phyloP scores from a whole-genome alignment of 1,140 invertebrate genomes.

The Ostrea denselamellosa region DNA sequence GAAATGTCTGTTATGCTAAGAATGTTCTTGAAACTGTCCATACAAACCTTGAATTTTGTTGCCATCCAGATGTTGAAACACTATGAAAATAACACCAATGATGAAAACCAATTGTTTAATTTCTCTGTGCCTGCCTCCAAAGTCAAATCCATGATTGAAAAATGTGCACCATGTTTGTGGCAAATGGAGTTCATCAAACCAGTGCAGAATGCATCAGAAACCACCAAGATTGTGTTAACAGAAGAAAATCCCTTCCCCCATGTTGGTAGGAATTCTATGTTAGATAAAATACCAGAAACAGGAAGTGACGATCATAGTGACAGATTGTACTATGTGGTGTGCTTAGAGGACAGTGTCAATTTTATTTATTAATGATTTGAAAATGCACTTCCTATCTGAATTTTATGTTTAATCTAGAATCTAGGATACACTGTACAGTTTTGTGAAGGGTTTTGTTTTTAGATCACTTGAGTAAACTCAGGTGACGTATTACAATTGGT shows the following conservation, averaged over 20 bases:
- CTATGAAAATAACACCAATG: conserved; percentile 58
- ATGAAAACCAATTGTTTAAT: conserved; percentile 59
- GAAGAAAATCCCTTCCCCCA: conserved; percentile 62
- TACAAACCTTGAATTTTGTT: conserved; percentile 53
- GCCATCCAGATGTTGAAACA: conserved; percentile 64
- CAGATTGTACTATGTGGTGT: conserved; percentile 8
- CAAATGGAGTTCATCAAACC: conserved; percentile 51
- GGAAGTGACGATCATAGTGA: conserved; percentile 6
- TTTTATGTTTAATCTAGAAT: too few species aligned
- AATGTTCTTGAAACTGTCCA: conserved; percentile 62
- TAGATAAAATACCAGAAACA: background rate
- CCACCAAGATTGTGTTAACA: conserved; percentile 55
- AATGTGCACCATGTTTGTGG: conserved; percentile 61
- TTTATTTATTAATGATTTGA: background rate
- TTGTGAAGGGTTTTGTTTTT: too few species aligned
- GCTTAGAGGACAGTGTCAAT: background rate
- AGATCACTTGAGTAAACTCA: too few species aligned
- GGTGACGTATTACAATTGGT: too few species aligned
- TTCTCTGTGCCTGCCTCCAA: conserved; percentile 62
- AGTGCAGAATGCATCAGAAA: conserved; percentile 52
- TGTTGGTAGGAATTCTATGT: conserved; percentile 30
- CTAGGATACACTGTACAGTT: too few species aligned
- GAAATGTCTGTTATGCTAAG: conserved; percentile 69
- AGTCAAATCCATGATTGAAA: conserved; percentile 59
- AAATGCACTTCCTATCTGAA: too few species aligned